Evolutionary conservation across 2,113 vertebrate species (phyloP).

Genomic region (Hippoglossus stenolepis): DNA sequence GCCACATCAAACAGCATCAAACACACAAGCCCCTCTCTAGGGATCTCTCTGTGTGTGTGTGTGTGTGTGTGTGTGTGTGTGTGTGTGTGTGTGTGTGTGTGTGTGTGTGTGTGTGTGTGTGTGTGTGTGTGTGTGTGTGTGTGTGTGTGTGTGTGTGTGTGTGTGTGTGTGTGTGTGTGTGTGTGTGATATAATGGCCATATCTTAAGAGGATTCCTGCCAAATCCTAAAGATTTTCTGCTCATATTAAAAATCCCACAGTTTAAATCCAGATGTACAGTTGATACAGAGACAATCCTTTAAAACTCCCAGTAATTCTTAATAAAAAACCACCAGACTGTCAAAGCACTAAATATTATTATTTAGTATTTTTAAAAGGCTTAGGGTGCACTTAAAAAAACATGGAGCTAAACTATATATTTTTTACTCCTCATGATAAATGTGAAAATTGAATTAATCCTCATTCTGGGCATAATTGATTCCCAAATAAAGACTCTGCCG

Average conservation of each 20-base stretch:
- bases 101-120: slow-evolving; percentile 17
- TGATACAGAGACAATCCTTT: slow-evolving; percentile 35
- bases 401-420: neutral
- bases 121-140: slow-evolving; percentile 20
- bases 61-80: slow-evolving; percentile 14
- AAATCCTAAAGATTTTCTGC: slow-evolving; percentile 45
- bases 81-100: slow-evolving; percentile 14
- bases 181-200: slow-evolving; percentile 47
- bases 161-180: slow-evolving; percentile 31
- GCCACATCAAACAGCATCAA: slow-evolving; percentile 73
- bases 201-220: slow-evolving; percentile 69
- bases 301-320: slow-evolving; percentile 21
- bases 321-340: neutral
- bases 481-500: slow-evolving; percentile 25
- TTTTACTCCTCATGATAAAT: slow-evolving; percentile 9
- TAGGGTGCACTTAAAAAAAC: neutral
- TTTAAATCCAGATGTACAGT: slow-evolving; percentile 30
- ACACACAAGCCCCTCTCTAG: slow-evolving; percentile 43
- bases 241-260: slow-evolving; percentile 34
- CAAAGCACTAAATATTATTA: slow-evolving; percentile 10
- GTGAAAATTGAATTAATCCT: slow-evolving; percentile 16
- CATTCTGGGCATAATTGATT: slow-evolving; percentile 37
- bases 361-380: neutral
- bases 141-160: slow-evolving; percentile 7
- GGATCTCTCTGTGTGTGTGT: slow-evolving; percentile 5